Evolutionary conservation across 2,797 vertebrate species (phyloP), one percentile per base, ranked within the genome.

Genomic region (Cyclura pinguis): DNA sequence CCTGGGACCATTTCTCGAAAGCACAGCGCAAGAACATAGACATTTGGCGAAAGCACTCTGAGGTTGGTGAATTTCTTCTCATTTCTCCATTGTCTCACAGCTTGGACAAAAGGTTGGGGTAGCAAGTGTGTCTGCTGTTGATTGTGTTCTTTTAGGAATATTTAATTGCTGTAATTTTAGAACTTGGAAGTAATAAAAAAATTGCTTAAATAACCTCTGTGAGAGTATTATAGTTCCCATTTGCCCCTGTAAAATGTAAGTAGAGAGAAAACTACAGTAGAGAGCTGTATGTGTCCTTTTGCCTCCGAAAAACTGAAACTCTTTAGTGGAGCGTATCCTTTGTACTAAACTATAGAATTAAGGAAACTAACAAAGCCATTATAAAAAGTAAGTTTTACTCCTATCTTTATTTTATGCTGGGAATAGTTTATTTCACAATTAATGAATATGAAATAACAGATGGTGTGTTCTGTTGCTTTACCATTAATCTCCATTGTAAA

Each of bases 1-100:
- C 99, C 97, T 99, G 99, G 99, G 99, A 99, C 98, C 99, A 99
- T 99, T 99, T 99, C 98, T 98, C 99, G 97, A 99, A 99, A 99
- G 99, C 99, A 92, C 99, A 99, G 98, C 98, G 99, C 98, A 99
- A 99, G 98, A 99, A 99, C 98, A 98, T 99, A 98, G 99, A 99
- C 98, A 98, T 99, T 97, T 99, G 99, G 99, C 98, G 98, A 97
- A 99, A 99, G 97, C 98, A 99, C 97, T 99, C 98, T 96, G 98
- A 99, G 99, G 99, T 99, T 98, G 98, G 99, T 99, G 97, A 97
- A 97, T 97, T 97, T 98, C 96, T 96, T 97, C 96, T 96, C 97
- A 97, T 97, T 92, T 98, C 97, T 97, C 97, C 95, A 97, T 96
- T 97, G 96, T 97, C 96, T 96, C 96, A 95, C 95, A 95, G 94